phyloP scores from a whole-genome alignment of 2,797 vertebrate species.

The Chromobotia macracanthus region DNA sequence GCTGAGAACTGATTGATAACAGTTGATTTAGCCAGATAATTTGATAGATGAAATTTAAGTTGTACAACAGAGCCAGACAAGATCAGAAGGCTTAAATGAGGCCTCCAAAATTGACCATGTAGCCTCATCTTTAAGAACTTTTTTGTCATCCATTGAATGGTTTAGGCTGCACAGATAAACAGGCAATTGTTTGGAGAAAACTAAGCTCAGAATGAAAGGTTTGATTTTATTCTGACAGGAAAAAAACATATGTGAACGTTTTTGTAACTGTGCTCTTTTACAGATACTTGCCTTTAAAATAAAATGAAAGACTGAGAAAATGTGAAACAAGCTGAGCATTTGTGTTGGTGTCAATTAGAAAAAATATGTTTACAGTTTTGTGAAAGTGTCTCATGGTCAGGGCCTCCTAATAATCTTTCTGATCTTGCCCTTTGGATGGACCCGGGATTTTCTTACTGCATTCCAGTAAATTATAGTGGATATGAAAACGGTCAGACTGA shows the following conservation, averaged over 20 bases:
- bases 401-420: conserved; percentile 88
- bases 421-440: conserved; percentile 88
- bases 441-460: conserved; percentile 87
- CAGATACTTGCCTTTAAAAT: conserved; percentile 73
- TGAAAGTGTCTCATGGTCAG: conserved; percentile 68
- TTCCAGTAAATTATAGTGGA: conserved; percentile 89
- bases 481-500: conserved; percentile 87
- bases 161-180: not conserved
- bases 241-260: not conserved
- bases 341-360: conserved; percentile 46
- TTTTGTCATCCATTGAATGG: not conserved
- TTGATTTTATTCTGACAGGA: not conserved
- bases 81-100: conserved; percentile 77
- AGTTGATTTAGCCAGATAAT: too few relatives aligned
- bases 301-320: conserved; percentile 61
- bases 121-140: conserved; percentile 42
- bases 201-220: not conserved
- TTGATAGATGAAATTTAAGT: not conserved
- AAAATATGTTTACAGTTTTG: conserved; percentile 58
- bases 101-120: conserved; percentile 64
- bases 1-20: conserved; percentile 1
- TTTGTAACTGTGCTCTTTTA: conserved; percentile 83
- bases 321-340: conserved; percentile 58
- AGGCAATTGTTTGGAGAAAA: not conserved
- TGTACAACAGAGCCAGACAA: conserved; percentile 67